Percentiles rank a stretch among this genome's conserved stretches.
Evolutionary conservation across 2,888 invertebrate species (phyloP).

Genomic region (Ectobius pallidus): DNA sequence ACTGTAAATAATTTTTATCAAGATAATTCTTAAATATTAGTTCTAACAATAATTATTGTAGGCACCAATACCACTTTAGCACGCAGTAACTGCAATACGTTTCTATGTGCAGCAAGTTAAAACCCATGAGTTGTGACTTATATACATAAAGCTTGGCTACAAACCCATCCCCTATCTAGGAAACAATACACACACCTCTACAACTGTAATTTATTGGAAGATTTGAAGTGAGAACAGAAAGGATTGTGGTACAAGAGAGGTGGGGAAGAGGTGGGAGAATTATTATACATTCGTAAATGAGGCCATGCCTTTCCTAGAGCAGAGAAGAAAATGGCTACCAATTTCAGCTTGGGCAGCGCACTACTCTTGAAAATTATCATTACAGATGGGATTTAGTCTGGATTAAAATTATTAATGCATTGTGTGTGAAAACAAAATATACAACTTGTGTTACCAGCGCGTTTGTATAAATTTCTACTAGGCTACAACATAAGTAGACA

Average conservation of each 20-base stretch:
- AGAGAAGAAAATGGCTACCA: constrained; percentile 21
- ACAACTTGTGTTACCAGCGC: too few species aligned
- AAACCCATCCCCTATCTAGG: constrained; percentile 28
- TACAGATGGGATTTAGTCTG: constrained; percentile 22
- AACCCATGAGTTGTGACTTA: constrained; percentile 31
- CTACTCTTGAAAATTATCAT: constrained; percentile 23
- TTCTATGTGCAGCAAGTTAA: constrained; percentile 19
- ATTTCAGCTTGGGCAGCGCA: background rate
- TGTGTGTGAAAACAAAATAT: background rate
- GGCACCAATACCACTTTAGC: too few species aligned
- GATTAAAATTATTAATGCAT: constrained; percentile 19
- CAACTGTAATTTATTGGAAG: constrained; percentile 39
- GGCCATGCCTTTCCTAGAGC: background rate
- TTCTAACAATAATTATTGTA: too few species aligned
- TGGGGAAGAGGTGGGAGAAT: constrained; percentile 17
- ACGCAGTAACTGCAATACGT: background rate
- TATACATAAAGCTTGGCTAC: constrained; percentile 35
- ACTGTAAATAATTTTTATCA: too few species aligned
- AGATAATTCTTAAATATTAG: too few species aligned
- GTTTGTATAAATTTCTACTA: too few species aligned
- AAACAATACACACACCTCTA: constrained; percentile 38
- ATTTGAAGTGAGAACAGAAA: constrained; percentile 41
- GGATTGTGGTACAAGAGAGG: constrained; percentile 35
- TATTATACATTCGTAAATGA: constrained; percentile 27
- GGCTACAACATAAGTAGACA: too few species aligned